These are phyloP conservation scores for Tetropium fuscum DNA, from an alignment of 2,888 invertebrate species.

Conservation along the genomic window DNA sequence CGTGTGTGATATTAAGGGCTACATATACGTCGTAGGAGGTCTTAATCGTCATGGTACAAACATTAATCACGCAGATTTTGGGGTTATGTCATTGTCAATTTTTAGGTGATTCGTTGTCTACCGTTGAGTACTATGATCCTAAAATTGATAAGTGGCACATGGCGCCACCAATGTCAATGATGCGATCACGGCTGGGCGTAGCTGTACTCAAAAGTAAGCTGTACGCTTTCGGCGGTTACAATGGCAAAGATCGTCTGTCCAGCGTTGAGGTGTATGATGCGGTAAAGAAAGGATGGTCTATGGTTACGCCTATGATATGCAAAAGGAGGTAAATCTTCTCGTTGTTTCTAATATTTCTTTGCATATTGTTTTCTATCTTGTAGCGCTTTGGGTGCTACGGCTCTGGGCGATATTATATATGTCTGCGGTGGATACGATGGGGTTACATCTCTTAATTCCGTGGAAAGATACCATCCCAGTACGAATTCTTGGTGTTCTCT, in stretches of 20 bases:
- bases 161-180: conserved; percentile 86
- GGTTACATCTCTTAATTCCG: conserved; percentile 83
- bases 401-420: conserved; percentile 83
- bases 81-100: conserved; percentile 13
- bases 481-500: conserved; percentile 80
- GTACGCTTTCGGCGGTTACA: conserved; percentile 88
- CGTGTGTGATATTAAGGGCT: conserved; percentile 81
- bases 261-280: conserved; percentile 90
- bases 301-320: conserved; percentile 83
- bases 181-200: conserved; percentile 86
- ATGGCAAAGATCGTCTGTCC: conserved; percentile 83
- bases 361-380: no score
- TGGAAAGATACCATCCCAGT: conserved; percentile 83
- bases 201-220: conserved; percentile 83
- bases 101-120: conserved; percentile 81
- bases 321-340: conserved; percentile 83
- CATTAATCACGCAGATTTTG: neutral
- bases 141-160: conserved; percentile 77
- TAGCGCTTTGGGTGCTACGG: conserved; percentile 85
- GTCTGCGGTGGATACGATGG: conserved; percentile 91
- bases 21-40: conserved; percentile 90
- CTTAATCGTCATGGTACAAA: conserved; percentile 78
- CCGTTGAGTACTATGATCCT: conserved; percentile 88
- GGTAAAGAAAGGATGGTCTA: conserved; percentile 77
- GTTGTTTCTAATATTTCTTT: no score